A percentile compares a stretch with the other conserved stretches of the same genome.
Conservation (phyloP, 2,888 invertebrate species). For the Carpatolechia fugitivella region DNA sequence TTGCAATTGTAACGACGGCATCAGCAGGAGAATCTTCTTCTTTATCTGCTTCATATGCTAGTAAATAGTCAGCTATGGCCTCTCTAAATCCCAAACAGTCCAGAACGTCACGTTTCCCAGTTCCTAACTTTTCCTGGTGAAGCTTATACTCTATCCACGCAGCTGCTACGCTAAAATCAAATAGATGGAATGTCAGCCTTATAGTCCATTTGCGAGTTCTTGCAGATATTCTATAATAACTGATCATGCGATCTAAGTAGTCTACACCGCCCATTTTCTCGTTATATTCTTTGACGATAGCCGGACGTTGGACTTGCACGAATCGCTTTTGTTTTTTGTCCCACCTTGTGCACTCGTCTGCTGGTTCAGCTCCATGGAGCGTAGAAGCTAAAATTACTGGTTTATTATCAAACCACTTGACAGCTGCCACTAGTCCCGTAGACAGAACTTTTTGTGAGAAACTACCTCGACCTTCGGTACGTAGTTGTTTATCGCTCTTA, state of each 20-base stretch:
- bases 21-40: no score
- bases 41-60: no score
- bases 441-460: background rate
- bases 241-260: background rate
- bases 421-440: background rate
- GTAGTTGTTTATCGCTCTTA: no score
- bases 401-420: conserved; percentile 4
- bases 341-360: background rate
- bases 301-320: background rate
- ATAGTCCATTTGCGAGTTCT: no score
- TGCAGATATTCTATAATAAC: no score
- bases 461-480: no score
- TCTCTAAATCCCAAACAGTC: no score
- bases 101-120: background rate
- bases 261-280: no score
- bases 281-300: conserved; percentile 1
- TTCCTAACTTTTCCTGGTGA: conserved; percentile 8
- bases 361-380: background rate
- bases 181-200: background rate
- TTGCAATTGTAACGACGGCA: no score
- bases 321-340: conserved; percentile 3
- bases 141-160: conserved; percentile 11
- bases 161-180: conserved; percentile 11
- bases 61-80: no score
- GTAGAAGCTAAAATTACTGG: background rate